Percentiles rank a stretch among this genome's conserved stretches.
phyloP scores from a whole-genome alignment of 2,888 invertebrate genomes.

The Chrysolina americana region DNA sequence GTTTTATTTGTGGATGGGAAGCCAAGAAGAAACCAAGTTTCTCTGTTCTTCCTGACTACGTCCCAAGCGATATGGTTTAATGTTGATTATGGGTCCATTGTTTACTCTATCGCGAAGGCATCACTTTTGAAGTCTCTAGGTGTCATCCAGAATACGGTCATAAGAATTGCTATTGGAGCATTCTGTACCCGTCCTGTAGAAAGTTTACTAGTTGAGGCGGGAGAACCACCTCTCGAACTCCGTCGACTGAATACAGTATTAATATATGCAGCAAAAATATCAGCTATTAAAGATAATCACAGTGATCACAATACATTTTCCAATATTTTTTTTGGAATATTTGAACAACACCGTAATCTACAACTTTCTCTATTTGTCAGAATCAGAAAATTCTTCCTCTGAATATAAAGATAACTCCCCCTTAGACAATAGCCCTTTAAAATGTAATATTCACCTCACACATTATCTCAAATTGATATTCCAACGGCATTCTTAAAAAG shows the following conservation, averaged over 20 bases:
- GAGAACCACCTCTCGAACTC: slow-evolving; percentile 1
- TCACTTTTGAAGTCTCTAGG: background rate
- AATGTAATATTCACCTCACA: too few species aligned
- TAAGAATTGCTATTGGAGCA: background rate
- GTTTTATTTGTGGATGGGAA: too few species aligned
- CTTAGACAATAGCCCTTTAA: background rate
- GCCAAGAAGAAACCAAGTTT: too few species aligned
- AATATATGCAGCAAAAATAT: slow-evolving; percentile 5
- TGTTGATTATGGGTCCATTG: too few species aligned
- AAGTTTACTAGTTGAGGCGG: slow-evolving; percentile 20
- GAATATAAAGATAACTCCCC: slow-evolving; percentile 11
- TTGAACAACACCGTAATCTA: background rate
- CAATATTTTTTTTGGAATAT: too few species aligned
- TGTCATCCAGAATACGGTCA: too few species aligned
- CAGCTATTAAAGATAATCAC: background rate
- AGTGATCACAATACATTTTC: background rate
- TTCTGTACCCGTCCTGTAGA: background rate
- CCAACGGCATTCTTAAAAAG: background rate
- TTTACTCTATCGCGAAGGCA: background rate
- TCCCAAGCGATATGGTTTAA: too few species aligned
- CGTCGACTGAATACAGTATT: background rate
- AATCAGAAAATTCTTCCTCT: background rate
- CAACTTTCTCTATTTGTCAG: background rate
- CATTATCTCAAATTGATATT: background rate
- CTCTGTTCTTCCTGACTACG: too few species aligned